These are phyloP conservation scores for Sylvilagus floridanus DNA, from an alignment of 2,797 vertebrate species.

Conservation along the genomic window DNA sequence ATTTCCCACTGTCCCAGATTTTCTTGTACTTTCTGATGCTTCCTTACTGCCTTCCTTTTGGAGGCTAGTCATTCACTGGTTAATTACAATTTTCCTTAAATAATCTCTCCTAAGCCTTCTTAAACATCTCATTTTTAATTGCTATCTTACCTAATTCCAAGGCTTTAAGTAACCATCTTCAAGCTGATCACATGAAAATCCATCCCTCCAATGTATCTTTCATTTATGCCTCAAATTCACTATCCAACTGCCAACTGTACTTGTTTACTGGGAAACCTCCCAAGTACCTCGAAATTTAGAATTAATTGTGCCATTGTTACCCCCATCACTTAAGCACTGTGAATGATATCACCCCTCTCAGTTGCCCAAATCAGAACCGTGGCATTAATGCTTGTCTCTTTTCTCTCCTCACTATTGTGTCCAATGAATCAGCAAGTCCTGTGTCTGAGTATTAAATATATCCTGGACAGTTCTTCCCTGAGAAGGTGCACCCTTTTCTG, in stretches of 20 bases:
- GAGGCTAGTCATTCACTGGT: not conserved
- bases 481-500: not conserved
- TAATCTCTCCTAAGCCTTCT: not conserved
- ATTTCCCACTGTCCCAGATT: not conserved
- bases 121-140: not conserved
- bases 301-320: not conserved
- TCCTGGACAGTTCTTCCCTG: not conserved
- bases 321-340: not conserved
- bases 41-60: not conserved
- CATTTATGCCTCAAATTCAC: not conserved
- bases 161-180: not conserved
- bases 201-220: not conserved
- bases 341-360: not conserved
- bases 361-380: not conserved
- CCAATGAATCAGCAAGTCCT: not conserved
- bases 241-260: not conserved
- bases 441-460: not conserved
- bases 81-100: not conserved
- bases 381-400: not conserved
- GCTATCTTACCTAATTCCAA: not conserved
- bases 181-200: not conserved
- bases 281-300: not conserved
- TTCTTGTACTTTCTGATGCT: not conserved
- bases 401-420: not conserved
- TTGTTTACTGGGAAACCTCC: not conserved